Conservation (phyloP, 2,797 vertebrate species). For the Pelobates cultripes region DNA sequence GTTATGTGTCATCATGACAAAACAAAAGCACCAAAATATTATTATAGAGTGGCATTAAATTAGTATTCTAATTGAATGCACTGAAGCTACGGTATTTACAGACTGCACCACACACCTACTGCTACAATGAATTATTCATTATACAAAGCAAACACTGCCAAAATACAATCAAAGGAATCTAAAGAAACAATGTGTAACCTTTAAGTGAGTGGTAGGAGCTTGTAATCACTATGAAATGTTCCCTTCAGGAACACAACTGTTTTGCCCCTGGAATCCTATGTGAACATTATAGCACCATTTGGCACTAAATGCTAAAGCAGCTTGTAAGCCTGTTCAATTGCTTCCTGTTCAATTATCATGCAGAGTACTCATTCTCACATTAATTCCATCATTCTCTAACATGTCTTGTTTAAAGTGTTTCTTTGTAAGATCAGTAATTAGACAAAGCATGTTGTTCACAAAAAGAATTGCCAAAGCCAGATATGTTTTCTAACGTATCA, state of each 20-base stretch:
- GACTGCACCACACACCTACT: constrained; percentile 51
- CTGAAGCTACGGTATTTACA: constrained; percentile 40
- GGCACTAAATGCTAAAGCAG: constrained; percentile 41
- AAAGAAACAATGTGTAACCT: constrained; percentile 47
- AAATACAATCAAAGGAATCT: constrained; percentile 52
- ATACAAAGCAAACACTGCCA: constrained; percentile 43
- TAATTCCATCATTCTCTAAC: constrained; percentile 9
- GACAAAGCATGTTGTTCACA: background rate
- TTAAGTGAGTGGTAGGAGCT: constrained; percentile 50
- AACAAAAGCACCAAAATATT: constrained; percentile 30
- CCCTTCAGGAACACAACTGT: constrained; percentile 38
- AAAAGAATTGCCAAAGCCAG: background rate
- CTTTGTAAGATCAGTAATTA: background rate
- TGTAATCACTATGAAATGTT: constrained; percentile 46
- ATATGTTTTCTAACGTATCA: no score
- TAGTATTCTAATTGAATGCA: constrained; percentile 52
- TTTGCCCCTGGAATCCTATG: constrained; percentile 40
- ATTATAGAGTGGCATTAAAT: constrained; percentile 27
- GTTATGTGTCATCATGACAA: constrained; percentile 26
- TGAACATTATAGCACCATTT: constrained; percentile 29
- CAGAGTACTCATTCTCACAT: constrained; percentile 9
- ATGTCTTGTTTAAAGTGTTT: background rate
- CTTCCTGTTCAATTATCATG: constrained; percentile 39
- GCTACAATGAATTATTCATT: constrained; percentile 55
- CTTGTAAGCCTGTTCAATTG: constrained; percentile 25